phyloP scores from a whole-genome alignment of 2,113 vertebrate genomes.

The Nibea albiflora region DNA sequence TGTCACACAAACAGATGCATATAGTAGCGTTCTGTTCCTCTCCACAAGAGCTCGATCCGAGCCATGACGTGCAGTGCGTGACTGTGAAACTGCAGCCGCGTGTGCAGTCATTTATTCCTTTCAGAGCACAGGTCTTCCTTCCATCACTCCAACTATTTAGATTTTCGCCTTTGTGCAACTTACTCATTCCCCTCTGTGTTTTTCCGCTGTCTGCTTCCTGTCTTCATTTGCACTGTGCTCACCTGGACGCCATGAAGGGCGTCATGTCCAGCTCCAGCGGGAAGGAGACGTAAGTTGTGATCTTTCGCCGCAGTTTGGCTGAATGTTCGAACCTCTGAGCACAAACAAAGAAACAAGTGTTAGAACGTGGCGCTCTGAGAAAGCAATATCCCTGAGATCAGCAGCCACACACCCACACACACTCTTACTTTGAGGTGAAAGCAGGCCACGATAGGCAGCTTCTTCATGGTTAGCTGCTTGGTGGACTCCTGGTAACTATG shows the following conservation, averaged over 20 bases:
- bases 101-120: not conserved
- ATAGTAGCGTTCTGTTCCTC: no score
- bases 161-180: not conserved
- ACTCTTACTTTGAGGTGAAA: slow-evolving; percentile 97
- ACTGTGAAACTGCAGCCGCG: not conserved
- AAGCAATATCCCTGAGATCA: rapidly evolving
- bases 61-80: not conserved
- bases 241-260: slow-evolving; percentile 99
- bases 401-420: not conserved
- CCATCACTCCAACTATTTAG: not conserved
- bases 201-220: not conserved
- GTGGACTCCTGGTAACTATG: slow-evolving; percentile 99
- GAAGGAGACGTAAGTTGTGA: slow-evolving; percentile 98
- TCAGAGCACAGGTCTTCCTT: not conserved
- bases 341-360: not conserved
- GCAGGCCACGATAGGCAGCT: slow-evolving; percentile 98
- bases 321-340: slow-evolving; percentile 90
- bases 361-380: not conserved
- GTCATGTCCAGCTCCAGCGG: slow-evolving; percentile 99
- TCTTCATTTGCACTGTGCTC: slow-evolving; percentile 24
- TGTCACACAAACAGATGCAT: no score
- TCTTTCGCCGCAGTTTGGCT: slow-evolving; percentile 96
- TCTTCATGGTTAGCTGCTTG: slow-evolving; percentile 99
- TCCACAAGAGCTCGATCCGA: no score
- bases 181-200: not conserved